phyloP scores from a whole-genome alignment of 2,888 invertebrate genomes.

The Hipparchia semele region DNA sequence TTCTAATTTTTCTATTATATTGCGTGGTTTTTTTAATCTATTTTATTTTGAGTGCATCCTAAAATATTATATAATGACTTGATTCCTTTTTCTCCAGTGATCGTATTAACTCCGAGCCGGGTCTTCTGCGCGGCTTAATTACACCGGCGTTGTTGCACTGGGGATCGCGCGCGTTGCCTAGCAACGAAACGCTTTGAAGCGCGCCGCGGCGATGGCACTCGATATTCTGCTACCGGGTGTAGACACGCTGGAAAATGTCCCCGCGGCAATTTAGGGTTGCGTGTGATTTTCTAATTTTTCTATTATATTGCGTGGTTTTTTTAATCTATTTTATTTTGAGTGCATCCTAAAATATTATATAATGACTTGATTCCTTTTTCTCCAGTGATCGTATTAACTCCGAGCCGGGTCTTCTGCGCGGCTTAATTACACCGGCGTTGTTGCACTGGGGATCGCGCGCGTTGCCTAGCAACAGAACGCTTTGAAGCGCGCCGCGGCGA shows the following conservation, averaged over 20 bases:
- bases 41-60: too few species aligned
- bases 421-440: conserved; percentile 59
- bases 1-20: neutral
- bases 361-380: too few species aligned
- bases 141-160: conserved; percentile 53
- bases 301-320: neutral
- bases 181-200: conserved; percentile 59
- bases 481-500: conserved; percentile 51
- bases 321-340: neutral
- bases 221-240: conserved; percentile 35
- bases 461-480: conserved; percentile 57
- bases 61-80: too few species aligned
- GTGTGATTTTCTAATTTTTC: neutral
- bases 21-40: neutral
- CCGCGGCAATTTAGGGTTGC: conserved; percentile 30
- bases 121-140: conserved; percentile 51
- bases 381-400: conserved; percentile 41
- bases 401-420: conserved; percentile 39
- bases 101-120: conserved; percentile 42
- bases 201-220: conserved; percentile 43
- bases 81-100: too few species aligned
- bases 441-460: conserved; percentile 43
- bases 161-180: conserved; percentile 47
- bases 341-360: too few species aligned
- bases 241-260: conserved; percentile 40